These are phyloP conservation scores for Argya squamiceps DNA, from an alignment of 2,797 vertebrate species.

Conservation along the genomic window DNA sequence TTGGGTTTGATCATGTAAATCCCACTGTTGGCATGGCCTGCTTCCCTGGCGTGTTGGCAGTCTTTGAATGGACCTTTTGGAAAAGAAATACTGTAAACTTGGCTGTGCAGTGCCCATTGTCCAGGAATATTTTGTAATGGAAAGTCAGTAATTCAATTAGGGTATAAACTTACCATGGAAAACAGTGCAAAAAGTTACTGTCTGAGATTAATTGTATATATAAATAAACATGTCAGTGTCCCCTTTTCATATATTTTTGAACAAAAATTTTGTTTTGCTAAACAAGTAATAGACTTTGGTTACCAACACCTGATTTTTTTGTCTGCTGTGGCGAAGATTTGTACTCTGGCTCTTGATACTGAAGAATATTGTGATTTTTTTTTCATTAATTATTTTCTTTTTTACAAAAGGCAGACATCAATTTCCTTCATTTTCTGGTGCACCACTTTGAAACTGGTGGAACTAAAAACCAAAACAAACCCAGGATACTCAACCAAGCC, in stretches of 20 bases:
- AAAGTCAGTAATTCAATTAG: not conserved
- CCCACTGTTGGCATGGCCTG: constrained; percentile 88
- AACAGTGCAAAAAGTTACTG: not conserved
- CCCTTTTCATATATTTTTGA: not conserved
- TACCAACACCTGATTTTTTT: not conserved
- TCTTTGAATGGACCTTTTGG: constrained; percentile 91
- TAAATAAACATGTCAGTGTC: not conserved
- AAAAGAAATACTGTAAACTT: constrained; percentile 1
- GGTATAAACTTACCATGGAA: not conserved
- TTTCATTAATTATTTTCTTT: not conserved
- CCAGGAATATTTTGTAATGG: not conserved
- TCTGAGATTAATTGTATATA: not conserved
- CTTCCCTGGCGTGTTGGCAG: constrained; percentile 90
- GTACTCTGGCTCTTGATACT: not conserved
- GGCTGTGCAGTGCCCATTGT: not conserved
- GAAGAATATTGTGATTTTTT: not conserved
- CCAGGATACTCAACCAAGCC: not conserved
- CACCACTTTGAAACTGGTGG: not conserved
- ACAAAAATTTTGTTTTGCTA: not conserved
- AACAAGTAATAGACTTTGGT: not conserved
- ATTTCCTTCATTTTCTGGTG: not conserved
- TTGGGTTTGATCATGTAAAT: constrained; percentile 94
- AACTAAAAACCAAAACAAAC: not conserved
- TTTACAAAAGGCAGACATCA: not conserved
- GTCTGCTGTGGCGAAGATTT: not conserved